A percentile compares a stretch with the other conserved stretches of the same genome.
Evolutionary conservation across 2,113 vertebrate genomes (phyloP).

Genomic region (Ammodytes dubius): DNA sequence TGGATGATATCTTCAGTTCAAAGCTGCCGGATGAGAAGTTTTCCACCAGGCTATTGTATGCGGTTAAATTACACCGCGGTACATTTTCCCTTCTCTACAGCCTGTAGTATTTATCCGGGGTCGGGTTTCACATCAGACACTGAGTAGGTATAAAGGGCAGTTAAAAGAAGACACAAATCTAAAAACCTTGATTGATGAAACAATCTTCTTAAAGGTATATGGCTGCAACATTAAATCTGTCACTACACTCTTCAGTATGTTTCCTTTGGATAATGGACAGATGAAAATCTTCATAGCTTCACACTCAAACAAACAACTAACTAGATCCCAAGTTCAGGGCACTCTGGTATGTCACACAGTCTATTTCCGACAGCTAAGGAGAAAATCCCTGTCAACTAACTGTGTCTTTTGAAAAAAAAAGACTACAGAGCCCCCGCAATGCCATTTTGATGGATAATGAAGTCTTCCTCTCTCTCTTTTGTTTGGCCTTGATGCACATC

Average conservation of each 20-base stretch:
- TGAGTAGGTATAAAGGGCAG: conserved; percentile 4
- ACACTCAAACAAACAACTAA: conserved; percentile 13
- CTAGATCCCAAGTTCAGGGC: neutral
- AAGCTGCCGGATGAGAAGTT: conserved; percentile 46
- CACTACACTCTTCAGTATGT: neutral
- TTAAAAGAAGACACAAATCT: conserved; percentile 13
- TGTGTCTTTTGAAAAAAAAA: conserved; percentile 40
- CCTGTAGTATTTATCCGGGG: conserved; percentile 9
- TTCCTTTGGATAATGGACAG: conserved; percentile 1
- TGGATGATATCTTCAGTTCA: conserved; percentile 64
- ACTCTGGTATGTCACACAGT: conserved; percentile 23
- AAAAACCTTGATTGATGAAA: conserved; percentile 19
- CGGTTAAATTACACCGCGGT: conserved; percentile 3
- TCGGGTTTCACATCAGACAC: conserved; percentile 5
- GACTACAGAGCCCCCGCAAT: conserved; percentile 21
- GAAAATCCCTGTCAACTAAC: conserved; percentile 43
- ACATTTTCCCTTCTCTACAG: conserved; percentile 10
- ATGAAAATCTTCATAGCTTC: conserved; percentile 4
- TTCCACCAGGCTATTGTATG: conserved; percentile 20
- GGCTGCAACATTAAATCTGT: conserved; percentile 4
- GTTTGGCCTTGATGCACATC: conserved; percentile 44
- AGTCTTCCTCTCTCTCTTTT: neutral
- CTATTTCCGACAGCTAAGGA: conserved; percentile 51
- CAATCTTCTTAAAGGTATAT: conserved; percentile 2
- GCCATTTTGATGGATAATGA: conserved; percentile 49